Evolutionary conservation across 2,888 invertebrate species (phyloP).

Genomic region (Chelonus formosanus): DNA sequence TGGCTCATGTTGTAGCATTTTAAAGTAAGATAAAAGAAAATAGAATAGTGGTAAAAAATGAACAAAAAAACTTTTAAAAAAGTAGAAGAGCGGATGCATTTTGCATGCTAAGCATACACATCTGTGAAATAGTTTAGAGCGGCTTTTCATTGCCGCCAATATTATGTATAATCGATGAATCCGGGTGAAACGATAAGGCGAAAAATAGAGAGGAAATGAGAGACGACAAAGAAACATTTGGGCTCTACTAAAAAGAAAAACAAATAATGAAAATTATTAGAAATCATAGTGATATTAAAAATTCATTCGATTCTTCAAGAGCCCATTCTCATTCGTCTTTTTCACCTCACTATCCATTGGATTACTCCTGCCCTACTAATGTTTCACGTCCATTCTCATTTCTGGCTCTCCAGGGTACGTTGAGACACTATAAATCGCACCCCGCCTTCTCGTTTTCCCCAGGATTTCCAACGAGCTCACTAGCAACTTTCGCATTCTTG

Average conservation of each 20-base stretch:
- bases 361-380: conserved; percentile 18
- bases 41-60: conserved; percentile 5
- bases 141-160: conserved; percentile 10
- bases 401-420: conserved; percentile 26
- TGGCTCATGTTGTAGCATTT: conserved; percentile 14
- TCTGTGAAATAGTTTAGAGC: conserved; percentile 12
- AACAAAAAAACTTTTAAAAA: conserved; percentile 12
- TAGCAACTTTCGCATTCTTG: conserved; percentile 26
- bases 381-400: conserved; percentile 28
- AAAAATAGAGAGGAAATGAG: conserved; percentile 11
- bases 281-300: not conserved
- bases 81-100: conserved; percentile 27
- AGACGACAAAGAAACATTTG: not conserved
- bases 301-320: conserved; percentile 7
- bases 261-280: too few species aligned
- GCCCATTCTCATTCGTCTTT: conserved; percentile 7
- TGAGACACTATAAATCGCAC: conserved; percentile 29
- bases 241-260: too few species aligned
- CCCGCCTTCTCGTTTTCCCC: conserved; percentile 23
- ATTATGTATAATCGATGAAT: conserved; percentile 8
- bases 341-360: not conserved
- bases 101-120: conserved; percentile 30
- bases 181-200: conserved; percentile 24
- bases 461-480: conserved; percentile 23
- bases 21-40: conserved; percentile 8